Evolutionary conservation across 2,797 vertebrate species (phyloP).

Genomic region (Morelia viridis): DNA sequence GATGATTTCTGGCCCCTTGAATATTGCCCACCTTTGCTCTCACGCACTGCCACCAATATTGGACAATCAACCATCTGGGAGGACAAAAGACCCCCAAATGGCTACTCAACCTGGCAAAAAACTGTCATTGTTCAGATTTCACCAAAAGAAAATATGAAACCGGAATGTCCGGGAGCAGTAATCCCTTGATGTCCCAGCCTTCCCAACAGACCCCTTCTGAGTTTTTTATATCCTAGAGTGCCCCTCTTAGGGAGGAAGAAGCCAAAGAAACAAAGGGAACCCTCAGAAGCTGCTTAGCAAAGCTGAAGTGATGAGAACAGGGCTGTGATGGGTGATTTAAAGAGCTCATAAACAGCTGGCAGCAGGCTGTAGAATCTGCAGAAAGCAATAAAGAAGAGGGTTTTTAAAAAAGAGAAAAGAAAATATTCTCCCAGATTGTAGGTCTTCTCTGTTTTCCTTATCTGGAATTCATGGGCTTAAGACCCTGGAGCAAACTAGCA

Average conservation of each 20-base stretch:
- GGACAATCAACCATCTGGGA: not conserved
- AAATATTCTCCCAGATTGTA: conserved; percentile 69
- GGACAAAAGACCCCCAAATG: not conserved
- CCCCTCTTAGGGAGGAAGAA: conserved; percentile 44
- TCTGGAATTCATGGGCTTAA: conserved; percentile 80
- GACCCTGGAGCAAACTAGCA: conserved; percentile 68
- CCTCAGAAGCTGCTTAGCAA: conserved; percentile 31
- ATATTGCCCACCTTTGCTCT: too few species aligned
- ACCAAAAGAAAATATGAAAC: not conserved
- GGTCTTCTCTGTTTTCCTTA: conserved; percentile 75
- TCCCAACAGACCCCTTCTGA: not conserved
- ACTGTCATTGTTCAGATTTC: not conserved
- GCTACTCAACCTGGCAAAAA: not conserved
- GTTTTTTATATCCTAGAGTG: conserved; percentile 62
- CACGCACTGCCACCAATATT: too few species aligned
- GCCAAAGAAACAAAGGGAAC: conserved; percentile 18
- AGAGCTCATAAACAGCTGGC: conserved; percentile 78
- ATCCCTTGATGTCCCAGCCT: not conserved
- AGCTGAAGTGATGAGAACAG: conserved; percentile 60
- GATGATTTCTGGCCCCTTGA: too few species aligned
- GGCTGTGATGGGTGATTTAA: conserved; percentile 72
- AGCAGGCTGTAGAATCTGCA: conserved; percentile 74
- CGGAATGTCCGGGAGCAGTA: too few species aligned
- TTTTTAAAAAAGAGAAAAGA: conserved; percentile 44
- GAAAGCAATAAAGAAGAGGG: conserved; percentile 78